Evolutionary conservation across 2,888 invertebrate species (phyloP).

Genomic region (Diadegma fenestrale): DNA sequence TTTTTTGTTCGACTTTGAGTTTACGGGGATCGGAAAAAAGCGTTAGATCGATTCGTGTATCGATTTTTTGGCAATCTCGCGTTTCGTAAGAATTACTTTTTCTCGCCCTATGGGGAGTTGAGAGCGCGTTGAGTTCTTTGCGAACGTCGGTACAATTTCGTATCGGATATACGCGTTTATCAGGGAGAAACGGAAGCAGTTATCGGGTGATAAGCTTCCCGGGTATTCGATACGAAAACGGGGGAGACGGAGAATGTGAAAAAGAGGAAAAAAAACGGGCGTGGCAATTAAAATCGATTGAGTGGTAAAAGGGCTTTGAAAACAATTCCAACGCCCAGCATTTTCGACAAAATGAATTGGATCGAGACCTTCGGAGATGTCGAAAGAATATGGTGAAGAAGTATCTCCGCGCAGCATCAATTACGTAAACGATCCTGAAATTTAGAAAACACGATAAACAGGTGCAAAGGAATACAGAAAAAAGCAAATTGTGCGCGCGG

Average conservation of each 20-base stretch:
- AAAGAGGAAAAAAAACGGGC: conserved; percentile 67
- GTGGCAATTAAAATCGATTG: conserved; percentile 70
- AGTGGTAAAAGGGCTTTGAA: background rate
- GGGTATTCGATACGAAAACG: conserved; percentile 72
- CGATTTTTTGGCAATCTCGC: conserved; percentile 6
- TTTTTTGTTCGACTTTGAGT: background rate
- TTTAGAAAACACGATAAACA: background rate
- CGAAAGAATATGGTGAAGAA: background rate
- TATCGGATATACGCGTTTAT: conserved; percentile 69
- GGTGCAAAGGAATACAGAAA: background rate
- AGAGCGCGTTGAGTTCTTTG: conserved; percentile 24
- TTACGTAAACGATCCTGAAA: background rate
- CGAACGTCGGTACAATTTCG: conserved; percentile 66
- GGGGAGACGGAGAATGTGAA: conserved; percentile 37
- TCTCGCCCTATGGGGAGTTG: background rate
- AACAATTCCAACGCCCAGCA: background rate
- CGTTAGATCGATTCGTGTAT: background rate
- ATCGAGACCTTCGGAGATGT: background rate
- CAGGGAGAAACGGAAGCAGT: conserved; percentile 77
- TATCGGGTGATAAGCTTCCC: conserved; percentile 76
- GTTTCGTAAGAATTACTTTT: conserved; percentile 11
- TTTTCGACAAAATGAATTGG: background rate
- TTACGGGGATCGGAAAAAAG: background rate
- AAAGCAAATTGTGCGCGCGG: background rate
- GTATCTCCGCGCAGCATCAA: background rate